Percentiles rank a stretch among this genome's conserved stretches.
These are phyloP conservation scores for Monodelphis domestica DNA, from an alignment of 2,797 vertebrate genomes.

Conservation along the genomic window DNA sequence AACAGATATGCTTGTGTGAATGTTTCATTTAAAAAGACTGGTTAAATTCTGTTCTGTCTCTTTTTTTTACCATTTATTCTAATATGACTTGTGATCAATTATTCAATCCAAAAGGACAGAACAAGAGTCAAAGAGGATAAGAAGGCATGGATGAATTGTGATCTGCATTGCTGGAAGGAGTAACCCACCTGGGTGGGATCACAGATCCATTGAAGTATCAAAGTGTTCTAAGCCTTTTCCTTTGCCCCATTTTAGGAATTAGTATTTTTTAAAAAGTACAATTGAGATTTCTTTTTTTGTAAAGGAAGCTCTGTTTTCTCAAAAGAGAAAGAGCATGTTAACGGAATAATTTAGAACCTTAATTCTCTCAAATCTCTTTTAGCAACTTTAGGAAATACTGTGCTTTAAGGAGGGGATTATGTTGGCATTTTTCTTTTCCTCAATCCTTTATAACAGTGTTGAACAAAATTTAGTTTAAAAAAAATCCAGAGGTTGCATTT, in stretches of 20 bases:
- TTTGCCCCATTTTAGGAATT: not conserved
- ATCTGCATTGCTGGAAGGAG: not conserved
- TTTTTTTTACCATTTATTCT: conserved; percentile 56
- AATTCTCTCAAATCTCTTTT: conserved; percentile 1
- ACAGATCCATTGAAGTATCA: not conserved
- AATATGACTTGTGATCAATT: not conserved
- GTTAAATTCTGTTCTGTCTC: conserved; percentile 50
- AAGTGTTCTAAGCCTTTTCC: conserved; percentile 42
- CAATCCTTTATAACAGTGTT: not conserved
- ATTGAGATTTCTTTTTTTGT: not conserved
- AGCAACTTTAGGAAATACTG: conserved; percentile 41
- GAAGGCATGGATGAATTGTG: not conserved
- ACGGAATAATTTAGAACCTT: not conserved
- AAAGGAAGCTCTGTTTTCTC: conserved; percentile 3
- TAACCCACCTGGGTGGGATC: not conserved
- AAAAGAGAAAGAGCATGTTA: not conserved
- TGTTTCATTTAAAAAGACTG: conserved; percentile 28
- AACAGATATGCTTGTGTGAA: conserved; percentile 24
- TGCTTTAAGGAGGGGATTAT: not conserved
- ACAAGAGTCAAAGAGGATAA: not conserved
- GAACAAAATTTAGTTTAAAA: conserved; percentile 21
- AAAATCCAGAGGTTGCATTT: not conserved
- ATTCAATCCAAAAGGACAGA: not conserved
- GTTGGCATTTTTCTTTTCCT: not conserved
- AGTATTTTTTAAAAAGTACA: conserved; percentile 11